phyloP scores from a whole-genome alignment of 1,140 invertebrate genomes.

The Ladona fulva region DNA sequence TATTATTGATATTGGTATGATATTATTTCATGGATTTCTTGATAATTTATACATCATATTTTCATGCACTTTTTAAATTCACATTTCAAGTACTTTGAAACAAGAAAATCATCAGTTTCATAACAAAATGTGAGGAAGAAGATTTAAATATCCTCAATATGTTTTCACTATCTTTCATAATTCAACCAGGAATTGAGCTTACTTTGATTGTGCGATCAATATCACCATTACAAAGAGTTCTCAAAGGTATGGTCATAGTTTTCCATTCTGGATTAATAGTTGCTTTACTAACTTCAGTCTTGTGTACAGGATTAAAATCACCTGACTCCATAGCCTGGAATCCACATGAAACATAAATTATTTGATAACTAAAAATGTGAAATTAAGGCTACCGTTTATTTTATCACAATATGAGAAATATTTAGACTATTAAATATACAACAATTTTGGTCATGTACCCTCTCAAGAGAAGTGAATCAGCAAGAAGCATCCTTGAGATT shows the following conservation, averaged over 20 bases:
- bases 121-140: neutral
- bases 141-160: neutral
- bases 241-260: conserved; percentile 43
- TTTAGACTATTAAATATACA: too few relatives aligned
- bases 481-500: too few relatives aligned
- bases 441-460: too few relatives aligned
- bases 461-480: too few relatives aligned
- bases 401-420: too few relatives aligned
- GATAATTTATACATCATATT: neutral
- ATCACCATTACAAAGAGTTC: conserved; percentile 50
- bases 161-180: neutral
- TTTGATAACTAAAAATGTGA: neutral
- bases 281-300: conserved; percentile 33
- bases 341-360: neutral
- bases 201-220: conserved; percentile 38
- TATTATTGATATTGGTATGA: neutral
- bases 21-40: neutral
- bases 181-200: neutral
- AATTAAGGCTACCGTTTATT: too few relatives aligned
- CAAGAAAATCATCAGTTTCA: neutral
- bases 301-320: conserved; percentile 36
- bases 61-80: neutral
- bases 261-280: conserved; percentile 49
- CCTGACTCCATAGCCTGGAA: conserved; percentile 39
- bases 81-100: neutral